Percentiles rank a stretch among this genome's conserved stretches.
Evolutionary conservation across 2,888 invertebrate species (phyloP).

Genomic region (Notodonta dromedarius): DNA sequence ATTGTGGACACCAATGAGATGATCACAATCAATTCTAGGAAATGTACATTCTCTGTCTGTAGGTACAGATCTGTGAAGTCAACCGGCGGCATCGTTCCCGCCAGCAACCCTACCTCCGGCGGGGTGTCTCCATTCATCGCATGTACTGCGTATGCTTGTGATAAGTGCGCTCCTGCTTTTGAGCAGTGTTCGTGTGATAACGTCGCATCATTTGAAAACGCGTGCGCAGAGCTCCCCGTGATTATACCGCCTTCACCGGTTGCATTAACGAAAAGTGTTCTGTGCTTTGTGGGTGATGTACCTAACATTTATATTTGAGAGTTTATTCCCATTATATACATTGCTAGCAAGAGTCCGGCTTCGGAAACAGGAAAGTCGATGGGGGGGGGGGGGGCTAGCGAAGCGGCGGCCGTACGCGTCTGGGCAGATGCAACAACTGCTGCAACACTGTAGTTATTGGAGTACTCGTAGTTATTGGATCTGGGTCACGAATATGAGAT

Average conservation of each 20-base stretch:
- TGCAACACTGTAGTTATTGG: constrained; percentile 3
- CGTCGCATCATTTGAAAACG: constrained; percentile 66
- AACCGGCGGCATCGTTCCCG: constrained; percentile 15
- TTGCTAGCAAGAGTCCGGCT: constrained; percentile 75
- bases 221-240: constrained; percentile 73
- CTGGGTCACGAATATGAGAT: background rate
- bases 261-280: constrained; percentile 67
- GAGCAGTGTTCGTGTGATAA: constrained; percentile 78
- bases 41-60: too few relatives aligned
- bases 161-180: constrained; percentile 74
- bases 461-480: background rate
- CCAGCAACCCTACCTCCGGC: constrained; percentile 44
- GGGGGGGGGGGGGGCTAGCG: constrained; percentile 64
- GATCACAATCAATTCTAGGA: too few relatives aligned
- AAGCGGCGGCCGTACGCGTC: constrained; percentile 52
- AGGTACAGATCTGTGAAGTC: too few relatives aligned
- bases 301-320: constrained; percentile 81
- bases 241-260: constrained; percentile 43
- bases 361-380: constrained; percentile 82
- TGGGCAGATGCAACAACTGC: constrained; percentile 23
- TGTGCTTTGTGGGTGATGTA: constrained; percentile 83
- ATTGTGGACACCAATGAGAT: too few relatives aligned
- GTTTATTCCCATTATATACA: constrained; percentile 70
- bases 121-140: constrained; percentile 63
- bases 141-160: constrained; percentile 74